phyloP scores from a whole-genome alignment of 2,888 invertebrate species.

The Eristalis arbustorum region DNA sequence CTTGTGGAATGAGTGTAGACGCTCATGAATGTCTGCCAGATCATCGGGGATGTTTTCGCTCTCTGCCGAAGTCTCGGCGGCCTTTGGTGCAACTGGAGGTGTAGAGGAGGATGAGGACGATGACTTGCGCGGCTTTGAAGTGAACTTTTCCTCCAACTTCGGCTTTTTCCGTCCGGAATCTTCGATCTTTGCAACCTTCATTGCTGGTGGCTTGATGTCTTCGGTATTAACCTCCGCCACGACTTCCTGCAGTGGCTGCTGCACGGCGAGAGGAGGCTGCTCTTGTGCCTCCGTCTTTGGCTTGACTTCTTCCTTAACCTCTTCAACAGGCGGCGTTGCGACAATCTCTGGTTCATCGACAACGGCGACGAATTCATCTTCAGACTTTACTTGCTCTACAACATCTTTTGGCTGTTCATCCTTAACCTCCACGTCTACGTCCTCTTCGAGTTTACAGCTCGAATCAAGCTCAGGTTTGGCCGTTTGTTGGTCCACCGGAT shows the following conservation, averaged over 20 bases:
- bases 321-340: neutral
- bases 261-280: neutral
- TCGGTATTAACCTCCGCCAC: conserved; percentile 62
- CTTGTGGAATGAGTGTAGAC: conserved; percentile 84
- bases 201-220: conserved; percentile 1
- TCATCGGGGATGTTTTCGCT: conserved; percentile 80
- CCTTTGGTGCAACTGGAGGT: conserved; percentile 33
- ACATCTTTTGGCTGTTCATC: conserved; percentile 29
- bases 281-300: conserved; percentile 31
- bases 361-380: conserved; percentile 53
- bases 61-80: conserved; percentile 12
- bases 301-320: conserved; percentile 36
- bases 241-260: conserved; percentile 64
- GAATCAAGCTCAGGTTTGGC: neutral
- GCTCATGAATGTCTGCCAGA: conserved; percentile 84
- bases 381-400: conserved; percentile 49
- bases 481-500: neutral
- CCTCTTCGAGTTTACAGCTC: neutral
- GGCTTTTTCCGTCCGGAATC: conserved; percentile 41
- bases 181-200: conserved; percentile 31
- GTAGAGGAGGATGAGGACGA: conserved; percentile 35
- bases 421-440: conserved; percentile 13
- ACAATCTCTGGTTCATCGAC: conserved; percentile 25
- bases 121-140: conserved; percentile 32
- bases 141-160: conserved; percentile 38